Base-by-base conservation (phyloP, 2,888 invertebrate species). In the Cerastis rubricosa region DNA sequence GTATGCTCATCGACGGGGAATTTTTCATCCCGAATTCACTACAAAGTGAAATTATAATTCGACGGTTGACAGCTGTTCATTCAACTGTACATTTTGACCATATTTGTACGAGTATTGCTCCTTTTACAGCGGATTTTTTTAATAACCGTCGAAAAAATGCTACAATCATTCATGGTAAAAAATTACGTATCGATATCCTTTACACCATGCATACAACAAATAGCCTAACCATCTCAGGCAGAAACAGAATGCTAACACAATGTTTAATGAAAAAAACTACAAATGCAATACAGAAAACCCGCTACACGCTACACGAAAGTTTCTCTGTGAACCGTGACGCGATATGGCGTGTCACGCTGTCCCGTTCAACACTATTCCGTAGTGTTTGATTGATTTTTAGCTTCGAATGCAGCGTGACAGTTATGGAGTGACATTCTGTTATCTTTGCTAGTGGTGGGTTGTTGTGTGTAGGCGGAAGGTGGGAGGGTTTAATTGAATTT, bases 341-440 rank as follows among this genome's bases (percentile, higher is more conserved):
- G 68, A 35, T 78, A 83, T 81, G 35, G 7, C 57, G 12, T 45
- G 78, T 78, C 78, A 49, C 63, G 71, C 63, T 67, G 51, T 72
- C 66, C 17, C 51, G 54, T 66, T 78, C 78, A 81, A 68, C 74
- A 85, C 81, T 76, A 69, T 54, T 54, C 47, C 59, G 69, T 66
- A 51, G 54, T 51, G 65, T 79, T 51, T 82, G 82, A 71, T 85
- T 85, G 82, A 82, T 82, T 80, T 81, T 84, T 81, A 71, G 57
- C 57, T 71, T 49, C 69, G 64, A 68, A 84, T 71, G 59, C 57
- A 57, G 54, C 45, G 75, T 17, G 63, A 51, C 61, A 22, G 43
- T 71, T 71, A 67, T 61, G 4, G 29, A 84, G 61, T 71, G 71
- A 66, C 71, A 14, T 63, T 47, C 11, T 72, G 64, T 47, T 72